phyloP scores from a whole-genome alignment of 2,797 vertebrate genomes.

The Gephyroberyx darwinii region DNA sequence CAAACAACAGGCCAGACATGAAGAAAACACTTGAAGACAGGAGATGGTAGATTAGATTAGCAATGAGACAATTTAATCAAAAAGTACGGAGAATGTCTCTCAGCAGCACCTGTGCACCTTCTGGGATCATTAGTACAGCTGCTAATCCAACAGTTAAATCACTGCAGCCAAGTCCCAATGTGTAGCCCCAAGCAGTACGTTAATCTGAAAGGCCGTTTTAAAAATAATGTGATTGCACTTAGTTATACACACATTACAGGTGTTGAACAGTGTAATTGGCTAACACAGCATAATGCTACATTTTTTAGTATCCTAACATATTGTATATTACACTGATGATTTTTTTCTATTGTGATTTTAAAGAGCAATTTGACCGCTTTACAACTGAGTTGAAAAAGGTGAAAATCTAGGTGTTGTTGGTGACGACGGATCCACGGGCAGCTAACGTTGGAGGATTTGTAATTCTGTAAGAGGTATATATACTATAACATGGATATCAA shows the following conservation, averaged over 20 bases:
- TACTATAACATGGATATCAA: neutral
- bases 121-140: slow-evolving; percentile 18
- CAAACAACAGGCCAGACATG: slow-evolving; percentile 18
- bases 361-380: no score
- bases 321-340: neutral
- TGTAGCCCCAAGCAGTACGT: neutral
- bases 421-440: neutral
- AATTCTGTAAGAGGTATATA: no score
- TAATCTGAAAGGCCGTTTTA: neutral
- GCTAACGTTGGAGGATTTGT: neutral
- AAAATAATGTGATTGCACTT: neutral
- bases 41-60: slow-evolving; percentile 6
- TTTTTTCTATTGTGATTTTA: neutral
- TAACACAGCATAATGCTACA: neutral
- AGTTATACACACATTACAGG: neutral
- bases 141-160: slow-evolving; percentile 8
- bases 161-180: neutral
- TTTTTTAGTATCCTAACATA: neutral
- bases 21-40: slow-evolving; percentile 4
- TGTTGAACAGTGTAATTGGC: no score
- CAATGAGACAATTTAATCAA: slow-evolving; percentile 2
- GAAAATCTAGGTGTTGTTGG: no score
- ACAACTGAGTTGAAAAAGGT: no score
- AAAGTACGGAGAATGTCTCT: neutral
- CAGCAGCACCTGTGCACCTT: neutral